Conservation (phyloP, 2,113 vertebrate species). For the Osmerus mordax region DNA sequence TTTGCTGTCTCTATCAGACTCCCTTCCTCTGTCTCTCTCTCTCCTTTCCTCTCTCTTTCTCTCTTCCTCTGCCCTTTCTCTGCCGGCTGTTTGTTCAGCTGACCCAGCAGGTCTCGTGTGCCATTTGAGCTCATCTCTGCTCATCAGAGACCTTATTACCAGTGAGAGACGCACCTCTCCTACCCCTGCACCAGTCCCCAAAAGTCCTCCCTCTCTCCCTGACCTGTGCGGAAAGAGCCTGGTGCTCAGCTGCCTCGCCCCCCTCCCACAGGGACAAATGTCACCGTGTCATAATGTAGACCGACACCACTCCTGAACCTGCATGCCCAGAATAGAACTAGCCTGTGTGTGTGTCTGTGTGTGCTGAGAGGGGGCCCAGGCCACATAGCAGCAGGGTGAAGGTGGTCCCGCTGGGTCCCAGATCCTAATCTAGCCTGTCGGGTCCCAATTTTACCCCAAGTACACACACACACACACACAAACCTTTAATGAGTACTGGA, state of each 20-base stretch:
- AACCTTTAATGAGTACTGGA: background rate
- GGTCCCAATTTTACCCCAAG: background rate
- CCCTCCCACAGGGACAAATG: slow-evolving; percentile 34
- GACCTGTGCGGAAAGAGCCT: slow-evolving; percentile 30
- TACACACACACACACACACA: background rate
- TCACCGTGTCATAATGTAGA: slow-evolving; percentile 46
- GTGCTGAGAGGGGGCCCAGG: slow-evolving; percentile 28
- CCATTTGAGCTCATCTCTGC: too few species aligned
- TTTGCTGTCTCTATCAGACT: too few species aligned
- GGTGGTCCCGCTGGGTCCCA: background rate
- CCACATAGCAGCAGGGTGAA: background rate
- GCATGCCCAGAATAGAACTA: slow-evolving; percentile 60
- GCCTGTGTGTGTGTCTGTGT: slow-evolving; percentile 33
- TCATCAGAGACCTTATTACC: background rate
- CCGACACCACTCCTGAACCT: slow-evolving; percentile 53
- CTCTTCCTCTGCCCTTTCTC: background rate
- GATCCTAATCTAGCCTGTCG: background rate
- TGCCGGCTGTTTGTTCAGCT: too few species aligned
- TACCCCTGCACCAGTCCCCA: background rate
- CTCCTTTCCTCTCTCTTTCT: background rate
- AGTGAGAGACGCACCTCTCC: slow-evolving; percentile 8
- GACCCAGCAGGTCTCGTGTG: too few species aligned
- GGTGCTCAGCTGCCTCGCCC: slow-evolving; percentile 6
- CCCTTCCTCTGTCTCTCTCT: too few species aligned
- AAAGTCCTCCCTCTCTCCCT: slow-evolving; percentile 11